Percentiles rank a stretch among this genome's conserved stretches.
phyloP scores from a whole-genome alignment of 2,888 invertebrate species.

The Lamellibrachia satsuma region DNA sequence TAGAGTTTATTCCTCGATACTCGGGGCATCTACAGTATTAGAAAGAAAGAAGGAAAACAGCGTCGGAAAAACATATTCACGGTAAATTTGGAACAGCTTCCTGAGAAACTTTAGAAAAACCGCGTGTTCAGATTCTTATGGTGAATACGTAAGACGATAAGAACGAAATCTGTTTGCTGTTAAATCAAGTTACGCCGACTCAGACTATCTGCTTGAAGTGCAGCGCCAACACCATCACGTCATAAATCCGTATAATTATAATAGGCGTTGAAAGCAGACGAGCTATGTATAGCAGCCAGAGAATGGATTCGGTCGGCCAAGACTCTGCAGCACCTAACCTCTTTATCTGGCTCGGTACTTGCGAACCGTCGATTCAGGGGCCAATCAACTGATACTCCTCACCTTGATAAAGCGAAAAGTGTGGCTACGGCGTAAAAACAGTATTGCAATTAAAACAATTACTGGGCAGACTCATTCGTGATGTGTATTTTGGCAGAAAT shows the following conservation, averaged over 20 bases:
- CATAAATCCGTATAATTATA: background rate
- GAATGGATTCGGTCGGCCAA: background rate
- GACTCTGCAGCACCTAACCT: background rate
- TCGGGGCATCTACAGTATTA: too few species aligned
- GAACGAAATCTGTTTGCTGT: slow-evolving; percentile 6
- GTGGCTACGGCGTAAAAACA: background rate
- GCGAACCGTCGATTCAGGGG: background rate
- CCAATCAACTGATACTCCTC: background rate
- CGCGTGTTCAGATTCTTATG: background rate
- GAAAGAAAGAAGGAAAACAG: too few species aligned
- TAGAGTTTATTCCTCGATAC: too few species aligned
- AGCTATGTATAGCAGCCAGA: background rate
- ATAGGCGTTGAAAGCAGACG: background rate
- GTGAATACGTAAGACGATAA: background rate
- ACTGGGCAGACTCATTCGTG: background rate
- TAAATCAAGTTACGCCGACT: background rate
- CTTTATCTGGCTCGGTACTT: background rate
- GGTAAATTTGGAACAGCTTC: background rate
- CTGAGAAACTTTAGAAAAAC: background rate
- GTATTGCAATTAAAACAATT: background rate
- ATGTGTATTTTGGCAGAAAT: too few species aligned
- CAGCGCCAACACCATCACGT: background rate
- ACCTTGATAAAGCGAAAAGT: background rate
- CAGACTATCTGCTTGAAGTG: background rate
- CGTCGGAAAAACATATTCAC: background rate